Evolutionary conservation across 1,140 invertebrate genomes (phyloP).

Genomic region (Coenobita brevimanus): DNA sequence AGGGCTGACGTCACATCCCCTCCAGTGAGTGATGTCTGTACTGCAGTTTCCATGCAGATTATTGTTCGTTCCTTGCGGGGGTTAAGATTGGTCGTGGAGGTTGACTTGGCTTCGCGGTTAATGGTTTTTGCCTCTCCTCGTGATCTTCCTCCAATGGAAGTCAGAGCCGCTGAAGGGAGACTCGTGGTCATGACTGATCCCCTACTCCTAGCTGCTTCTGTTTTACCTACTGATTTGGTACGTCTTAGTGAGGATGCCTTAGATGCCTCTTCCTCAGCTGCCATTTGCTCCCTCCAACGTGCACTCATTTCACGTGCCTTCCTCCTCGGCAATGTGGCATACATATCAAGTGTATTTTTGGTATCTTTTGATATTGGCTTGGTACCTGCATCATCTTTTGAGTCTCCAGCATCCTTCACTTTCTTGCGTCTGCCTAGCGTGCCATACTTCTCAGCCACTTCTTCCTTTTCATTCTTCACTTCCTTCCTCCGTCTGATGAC

Average conservation of each 20-base stretch:
- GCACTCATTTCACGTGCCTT: constrained; percentile 77
- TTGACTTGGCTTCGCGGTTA: constrained; percentile 71
- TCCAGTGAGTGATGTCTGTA: constrained; percentile 83
- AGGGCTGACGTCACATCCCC: constrained; percentile 82
- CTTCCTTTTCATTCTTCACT: constrained; percentile 39
- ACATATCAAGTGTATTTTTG: constrained; percentile 78
- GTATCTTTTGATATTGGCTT: constrained; percentile 48
- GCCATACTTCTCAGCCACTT: constrained; percentile 60
- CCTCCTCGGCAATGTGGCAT: constrained; percentile 84
- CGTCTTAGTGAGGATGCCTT: constrained; percentile 61
- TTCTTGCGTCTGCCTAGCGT: constrained; percentile 60
- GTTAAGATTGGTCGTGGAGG: constrained; percentile 72
- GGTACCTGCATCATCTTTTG: constrained; percentile 41
- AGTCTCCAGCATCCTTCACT: constrained; percentile 55
- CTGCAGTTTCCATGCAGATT: constrained; percentile 85
- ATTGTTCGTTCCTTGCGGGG: constrained; percentile 76
- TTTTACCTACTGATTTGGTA: constrained; percentile 71
- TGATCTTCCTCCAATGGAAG: constrained; percentile 71
- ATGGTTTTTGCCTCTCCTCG: too few relatives aligned
- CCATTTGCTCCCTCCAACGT: constrained; percentile 74
- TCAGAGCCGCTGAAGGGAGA: constrained; percentile 72
- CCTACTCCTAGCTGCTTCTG: constrained; percentile 40
- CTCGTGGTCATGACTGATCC: constrained; percentile 72
- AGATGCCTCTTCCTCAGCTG: constrained; percentile 62
- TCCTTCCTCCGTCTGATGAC: constrained; percentile 1